These are phyloP conservation scores for Seriola aureovittata DNA, from an alignment of 2,113 vertebrate genomes.

Conservation along the genomic window DNA sequence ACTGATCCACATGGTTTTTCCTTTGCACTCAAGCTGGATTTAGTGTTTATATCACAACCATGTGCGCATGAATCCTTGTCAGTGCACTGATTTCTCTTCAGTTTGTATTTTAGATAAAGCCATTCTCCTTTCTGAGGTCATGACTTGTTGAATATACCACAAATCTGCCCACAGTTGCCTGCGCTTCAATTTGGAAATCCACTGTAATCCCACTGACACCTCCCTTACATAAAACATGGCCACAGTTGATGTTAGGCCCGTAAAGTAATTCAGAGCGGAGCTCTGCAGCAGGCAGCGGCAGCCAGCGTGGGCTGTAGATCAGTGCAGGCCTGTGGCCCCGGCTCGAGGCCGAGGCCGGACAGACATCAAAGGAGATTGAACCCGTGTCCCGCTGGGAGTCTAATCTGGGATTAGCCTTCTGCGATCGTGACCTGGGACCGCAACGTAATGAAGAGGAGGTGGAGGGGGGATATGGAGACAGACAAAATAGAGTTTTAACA, in stretches of 20 bases:
- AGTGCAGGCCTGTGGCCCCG: neutral
- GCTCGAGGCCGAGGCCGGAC: neutral
- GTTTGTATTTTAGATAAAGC: neutral
- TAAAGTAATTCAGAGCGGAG: neutral
- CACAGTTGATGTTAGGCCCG: neutral
- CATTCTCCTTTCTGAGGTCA: neutral
- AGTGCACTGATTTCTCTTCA: neutral
- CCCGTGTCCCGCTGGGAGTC: neutral
- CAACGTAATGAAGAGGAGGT: neutral
- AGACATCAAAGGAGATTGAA: slow-evolving; percentile 40
- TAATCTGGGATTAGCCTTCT: slow-evolving; percentile 65
- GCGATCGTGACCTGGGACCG: slow-evolving; percentile 18
- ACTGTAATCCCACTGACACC: slow-evolving; percentile 25
- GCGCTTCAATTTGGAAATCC: slow-evolving; percentile 11
- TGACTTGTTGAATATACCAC: neutral
- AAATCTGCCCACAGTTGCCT: neutral
- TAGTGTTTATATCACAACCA: slow-evolving; percentile 37
- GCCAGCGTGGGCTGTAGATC: neutral
- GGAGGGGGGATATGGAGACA: neutral
- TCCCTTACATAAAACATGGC: neutral
- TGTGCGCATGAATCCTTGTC: slow-evolving; percentile 11
- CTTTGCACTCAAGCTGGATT: slow-evolving; percentile 6
- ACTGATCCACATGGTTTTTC: slow-evolving; percentile 5
- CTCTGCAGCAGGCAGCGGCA: neutral
- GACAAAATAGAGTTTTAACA: too few species aligned